A percentile compares a stretch with the other conserved stretches of the same genome.
Evolutionary conservation across 2,888 invertebrate species (phyloP).

Genomic region (Aethes cnicana): DNA sequence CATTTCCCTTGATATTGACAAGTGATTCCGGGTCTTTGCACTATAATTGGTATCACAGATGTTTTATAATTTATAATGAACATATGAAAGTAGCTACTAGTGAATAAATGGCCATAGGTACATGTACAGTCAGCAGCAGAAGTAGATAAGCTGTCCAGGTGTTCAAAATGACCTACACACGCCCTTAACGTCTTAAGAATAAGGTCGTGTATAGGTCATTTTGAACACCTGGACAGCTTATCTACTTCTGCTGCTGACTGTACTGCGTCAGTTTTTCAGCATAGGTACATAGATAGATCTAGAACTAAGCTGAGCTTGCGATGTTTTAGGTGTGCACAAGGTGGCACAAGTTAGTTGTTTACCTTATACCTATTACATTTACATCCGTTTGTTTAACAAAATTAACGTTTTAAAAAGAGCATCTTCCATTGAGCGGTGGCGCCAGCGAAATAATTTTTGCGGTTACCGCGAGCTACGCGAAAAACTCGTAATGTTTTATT

Average conservation of each 20-base stretch:
- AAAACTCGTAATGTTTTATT: slow-evolving; percentile 56
- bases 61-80: slow-evolving; percentile 15
- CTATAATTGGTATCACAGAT: slow-evolving; percentile 7
- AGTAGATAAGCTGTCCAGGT: no score
- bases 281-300: no score
- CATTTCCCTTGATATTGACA: slow-evolving; percentile 27
- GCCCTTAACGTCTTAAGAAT: no score
- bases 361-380: no score
- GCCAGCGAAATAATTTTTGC: slow-evolving; percentile 57
- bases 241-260: no score
- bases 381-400: slow-evolving; percentile 69
- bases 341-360: slow-evolving; percentile 57
- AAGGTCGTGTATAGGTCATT: no score
- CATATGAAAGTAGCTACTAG: slow-evolving; percentile 21
- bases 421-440: slow-evolving; percentile 57
- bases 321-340: no score
- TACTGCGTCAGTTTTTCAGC: no score
- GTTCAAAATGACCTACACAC: no score
- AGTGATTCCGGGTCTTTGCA: slow-evolving; percentile 24
- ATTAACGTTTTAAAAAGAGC: slow-evolving; percentile 68
- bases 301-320: no score
- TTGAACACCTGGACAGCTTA: no score
- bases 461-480: slow-evolving; percentile 64
- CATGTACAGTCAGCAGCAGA: no score
- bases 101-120: slow-evolving; percentile 15